Percentiles rank a stretch among this genome's conserved stretches.
phyloP scores from a whole-genome alignment of 1,140 invertebrate species.

The Magallana gigas region DNA sequence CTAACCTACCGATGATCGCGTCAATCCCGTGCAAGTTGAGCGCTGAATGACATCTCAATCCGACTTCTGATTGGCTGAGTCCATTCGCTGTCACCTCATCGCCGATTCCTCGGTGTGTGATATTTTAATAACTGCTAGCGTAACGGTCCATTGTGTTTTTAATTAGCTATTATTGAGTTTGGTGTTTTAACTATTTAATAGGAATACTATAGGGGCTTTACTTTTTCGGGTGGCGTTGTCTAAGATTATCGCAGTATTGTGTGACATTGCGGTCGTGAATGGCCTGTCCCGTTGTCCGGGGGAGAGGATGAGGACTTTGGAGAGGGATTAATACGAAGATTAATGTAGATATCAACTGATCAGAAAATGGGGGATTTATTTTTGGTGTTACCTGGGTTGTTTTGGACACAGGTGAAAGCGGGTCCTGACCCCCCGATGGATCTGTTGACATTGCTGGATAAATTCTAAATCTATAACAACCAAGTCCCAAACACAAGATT shows the following conservation, averaged over 20 bases:
- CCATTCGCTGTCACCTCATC: conserved; percentile 4
- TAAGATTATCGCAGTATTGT: conserved; percentile 13
- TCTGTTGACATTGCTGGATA: background rate
- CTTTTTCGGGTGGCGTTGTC: background rate
- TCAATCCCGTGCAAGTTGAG: conserved; percentile 30
- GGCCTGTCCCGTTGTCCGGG: background rate
- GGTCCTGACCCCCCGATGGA: background rate
- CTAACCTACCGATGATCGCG: conserved; percentile 25
- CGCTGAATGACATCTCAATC: conserved; percentile 32
- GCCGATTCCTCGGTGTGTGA: conserved; percentile 1
- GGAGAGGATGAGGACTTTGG: background rate
- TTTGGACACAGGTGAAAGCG: conserved; percentile 2
- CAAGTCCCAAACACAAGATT: background rate
- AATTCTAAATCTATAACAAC: background rate
- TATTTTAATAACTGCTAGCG: conserved; percentile 13
- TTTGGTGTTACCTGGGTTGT: conserved; percentile 21
- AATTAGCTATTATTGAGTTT: conserved; percentile 8
- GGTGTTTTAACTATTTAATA: conserved; percentile 23
- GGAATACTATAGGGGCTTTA: background rate
- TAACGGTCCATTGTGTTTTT: background rate
- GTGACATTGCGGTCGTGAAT: conserved; percentile 17
- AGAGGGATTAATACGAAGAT: conserved; percentile 27
- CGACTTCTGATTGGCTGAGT: conserved; percentile 3
- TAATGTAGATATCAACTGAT: conserved; percentile 12
- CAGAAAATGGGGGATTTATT: conserved; percentile 19